Evolutionary conservation across 2,888 invertebrate species (phyloP).

Genomic region (Odontocolon sp.): DNA sequence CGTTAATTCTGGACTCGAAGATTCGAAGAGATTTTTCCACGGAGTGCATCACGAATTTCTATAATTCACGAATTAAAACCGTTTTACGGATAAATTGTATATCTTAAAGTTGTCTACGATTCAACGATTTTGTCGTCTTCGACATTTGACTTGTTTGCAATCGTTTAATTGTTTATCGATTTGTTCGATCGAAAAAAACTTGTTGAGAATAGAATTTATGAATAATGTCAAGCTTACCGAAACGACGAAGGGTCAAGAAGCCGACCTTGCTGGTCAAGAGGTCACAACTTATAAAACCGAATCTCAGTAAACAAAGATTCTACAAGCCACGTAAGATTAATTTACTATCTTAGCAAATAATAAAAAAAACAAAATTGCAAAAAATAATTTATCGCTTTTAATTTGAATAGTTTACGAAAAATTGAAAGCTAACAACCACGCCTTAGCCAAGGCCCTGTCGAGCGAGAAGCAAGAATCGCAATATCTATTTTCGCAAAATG

Average conservation of each 20-base stretch:
- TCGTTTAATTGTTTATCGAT: too few relatives aligned
- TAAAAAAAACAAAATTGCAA: background rate
- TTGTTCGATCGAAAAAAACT: background rate
- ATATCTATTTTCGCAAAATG: slow-evolving; percentile 70
- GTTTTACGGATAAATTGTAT: too few relatives aligned
- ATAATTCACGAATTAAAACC: too few relatives aligned
- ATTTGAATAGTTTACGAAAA: slow-evolving; percentile 71
- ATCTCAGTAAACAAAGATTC: slow-evolving; percentile 57
- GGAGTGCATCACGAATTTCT: too few relatives aligned
- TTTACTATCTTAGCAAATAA: background rate
- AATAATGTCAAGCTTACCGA: slow-evolving; percentile 71
- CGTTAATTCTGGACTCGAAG: background rate
- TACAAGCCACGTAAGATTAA: slow-evolving; percentile 70
- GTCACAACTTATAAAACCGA: slow-evolving; percentile 61
- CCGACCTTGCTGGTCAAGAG: slow-evolving; percentile 68
- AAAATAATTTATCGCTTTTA: background rate
- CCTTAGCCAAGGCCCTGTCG: slow-evolving; percentile 73
- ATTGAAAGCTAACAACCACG: slow-evolving; percentile 72
- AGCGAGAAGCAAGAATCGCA: slow-evolving; percentile 74
- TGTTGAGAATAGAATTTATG: slow-evolving; percentile 3
- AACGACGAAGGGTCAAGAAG: slow-evolving; percentile 69
- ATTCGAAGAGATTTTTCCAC: too few relatives aligned
- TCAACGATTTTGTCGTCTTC: too few relatives aligned
- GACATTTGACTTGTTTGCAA: too few relatives aligned
- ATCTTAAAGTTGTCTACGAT: too few relatives aligned